Evolutionary conservation across 2,888 invertebrate species (phyloP), one percentile per base, ranked within the genome.

Genomic region (Hydraecia micacea): DNA sequence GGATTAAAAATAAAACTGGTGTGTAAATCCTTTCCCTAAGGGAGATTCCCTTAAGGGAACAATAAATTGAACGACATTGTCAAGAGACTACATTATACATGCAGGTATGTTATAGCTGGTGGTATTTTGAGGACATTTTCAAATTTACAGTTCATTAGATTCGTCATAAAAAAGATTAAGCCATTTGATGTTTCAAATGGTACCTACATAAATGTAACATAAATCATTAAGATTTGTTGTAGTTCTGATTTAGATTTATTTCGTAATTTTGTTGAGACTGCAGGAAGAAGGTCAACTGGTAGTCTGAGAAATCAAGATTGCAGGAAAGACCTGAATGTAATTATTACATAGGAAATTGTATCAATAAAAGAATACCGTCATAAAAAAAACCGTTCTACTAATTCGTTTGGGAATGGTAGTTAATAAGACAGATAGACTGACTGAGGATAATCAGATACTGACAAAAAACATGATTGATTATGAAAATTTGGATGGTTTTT

Each of bases 151-250:
- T 25, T 65, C 52, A 63, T 86, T 60, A 72, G 4, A 55, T 55
- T 62, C 8, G 60, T 75, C 58, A 3, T 86, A 72, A 75, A 82
- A 72, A 68, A 75, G 32, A 83, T 86, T 75, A 82, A 82, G 55
- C 39, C 76, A 65, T 82, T 55, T 82, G 60, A 86, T 73, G 36
- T 49, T 49, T 46, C 15, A 62, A 73, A 73, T 73, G 62, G 49
- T 73, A 21, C 83, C 62, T 65, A 81, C 83, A 65, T 65, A 81
- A 85, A 75, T 75, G 83, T 73, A 55, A 75, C 63, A 63, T 83
- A 69, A 82, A 86, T 83, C 77, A 86, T 75, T 69, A 46, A 36
- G 28, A 83, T 83, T 65, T 21, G 52, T 55, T 65, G 8, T 69
- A 25, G 32, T 32, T 80, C 73, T 65, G 66, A 68, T 67, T 63